Evolutionary conservation across 2,888 invertebrate species (phyloP), one percentile per base, ranked within the genome.

Genomic region (Sussaba pulchella): DNA sequence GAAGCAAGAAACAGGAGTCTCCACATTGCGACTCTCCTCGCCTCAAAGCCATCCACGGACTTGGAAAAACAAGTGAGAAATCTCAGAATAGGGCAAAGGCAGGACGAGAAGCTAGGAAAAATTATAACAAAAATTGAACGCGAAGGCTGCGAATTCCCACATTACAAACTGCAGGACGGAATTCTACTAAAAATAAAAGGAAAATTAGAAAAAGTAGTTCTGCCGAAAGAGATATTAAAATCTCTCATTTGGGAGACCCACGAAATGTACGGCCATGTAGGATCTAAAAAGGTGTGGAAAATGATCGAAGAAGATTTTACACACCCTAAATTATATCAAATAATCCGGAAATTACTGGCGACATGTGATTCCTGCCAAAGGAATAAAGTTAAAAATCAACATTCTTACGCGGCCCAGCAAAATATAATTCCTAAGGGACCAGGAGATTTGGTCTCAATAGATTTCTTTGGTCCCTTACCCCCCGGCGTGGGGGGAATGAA

Each of bases 261-360:
- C 26, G 6, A 61, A 9, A 39, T 61, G n/a, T 71, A 50, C 2
- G 61, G 39, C 2, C 67, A 69, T 6, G 52, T 69, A 8, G 67
- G 67, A 4, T 39, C 61, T 0, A 71, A 71, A 17, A 61, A 71
- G 19, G 61, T 61, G 8, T 71, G 61, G 59, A 70, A 70, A 59
- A 59, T 70, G 0, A 4, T 70, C 1, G 6, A n/a, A 12, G 70
- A 70, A 47, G 21, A 26, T 31, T 70, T 70, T 6, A 31, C 70
- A 0, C 57, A 59, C 19, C 70, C 69, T 3, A 54, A 57, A 17
- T 1, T 57, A 9, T 17, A 69, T 10, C 54, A 69, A 0, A 10
- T 2, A 0, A 57, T 54, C 2, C 41, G 69, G 1, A 10, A 45
- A 4, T 6, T 45, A 0, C 12, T 59, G 1, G 24, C 70, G 0